Evolutionary conservation across 2,888 invertebrate species (phyloP).

Genomic region (Scrobipalpa atriplicella): DNA sequence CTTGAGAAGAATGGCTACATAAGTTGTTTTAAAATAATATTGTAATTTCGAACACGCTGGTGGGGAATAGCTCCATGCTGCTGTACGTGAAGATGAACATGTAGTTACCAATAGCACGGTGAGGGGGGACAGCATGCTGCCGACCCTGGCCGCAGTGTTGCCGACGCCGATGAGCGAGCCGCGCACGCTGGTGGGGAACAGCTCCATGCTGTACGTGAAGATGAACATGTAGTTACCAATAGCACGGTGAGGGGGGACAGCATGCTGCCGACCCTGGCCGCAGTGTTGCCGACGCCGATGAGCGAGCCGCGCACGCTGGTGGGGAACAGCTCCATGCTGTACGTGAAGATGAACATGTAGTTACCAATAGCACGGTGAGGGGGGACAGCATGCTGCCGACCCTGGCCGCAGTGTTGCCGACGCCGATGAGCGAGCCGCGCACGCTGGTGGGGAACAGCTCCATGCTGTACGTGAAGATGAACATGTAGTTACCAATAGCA

Average conservation of each 20-base stretch:
- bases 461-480: constrained; percentile 60
- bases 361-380: constrained; percentile 50
- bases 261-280: constrained; percentile 40
- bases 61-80: constrained; percentile 49
- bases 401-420: constrained; percentile 47
- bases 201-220: constrained; percentile 56
- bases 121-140: too few relatives aligned
- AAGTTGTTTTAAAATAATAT: too few relatives aligned
- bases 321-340: constrained; percentile 52
- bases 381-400: constrained; percentile 51
- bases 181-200: constrained; percentile 39
- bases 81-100: constrained; percentile 58
- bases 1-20: too few relatives aligned
- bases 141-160: too few relatives aligned
- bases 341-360: constrained; percentile 45
- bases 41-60: constrained; percentile 50
- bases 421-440: constrained; percentile 47
- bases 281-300: background rate
- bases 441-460: constrained; percentile 51
- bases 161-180: too few relatives aligned
- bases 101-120: constrained; percentile 46
- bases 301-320: background rate
- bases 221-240: constrained; percentile 41
- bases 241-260: constrained; percentile 49
- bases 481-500: constrained; percentile 44